Base-by-base conservation (phyloP, 2,797 vertebrate species). In the Mus minutoides region DNA sequence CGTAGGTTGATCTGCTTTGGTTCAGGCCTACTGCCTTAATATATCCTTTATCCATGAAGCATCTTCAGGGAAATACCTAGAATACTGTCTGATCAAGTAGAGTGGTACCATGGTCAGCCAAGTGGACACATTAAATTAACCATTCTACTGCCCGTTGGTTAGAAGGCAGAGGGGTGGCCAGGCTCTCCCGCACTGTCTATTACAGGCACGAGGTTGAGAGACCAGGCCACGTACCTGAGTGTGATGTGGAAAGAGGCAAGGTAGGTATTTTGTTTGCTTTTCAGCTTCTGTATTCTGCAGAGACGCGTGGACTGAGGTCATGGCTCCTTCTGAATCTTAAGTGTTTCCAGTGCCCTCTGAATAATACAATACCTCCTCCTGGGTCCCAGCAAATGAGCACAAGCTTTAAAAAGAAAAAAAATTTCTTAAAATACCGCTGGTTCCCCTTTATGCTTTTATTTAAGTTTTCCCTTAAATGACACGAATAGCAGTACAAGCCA, bases 371-470 rank as follows among this genome's bases (percentile, higher is more conserved):
- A 80, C 86, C 75, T 84, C 11, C 89, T 94, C 79, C 69, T 67
- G 73, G 73, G 75, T 60, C 76, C 85, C 64, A 89, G 82, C 76
- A 96, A 97, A 90, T 88, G 82, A 93, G 64, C 73, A 64, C 62
- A 83, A 92, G 87, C 54, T 84, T 91, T 76, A 90, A 87, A 91
- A 78, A 92, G 92, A 97, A 97, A 92, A 75, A 76, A 95, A 95
- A 97, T 95, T 87, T 96, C 88, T 97, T 97, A 94, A 96, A 97
- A 95, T 75, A 43, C 92, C 91, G 94, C 91, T 94, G 88, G 83
- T 46, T 87, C 94, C 71, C 71, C 88, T 96, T 97, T 85, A 89
- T 80, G 64, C 69, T 95, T 93, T 95, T 62, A 87, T 91, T 97
- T 94, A 94, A 69, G 73, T 92, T 95, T 94, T 94, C 40, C 34